Percentiles rank a stretch among this genome's conserved stretches.
These are phyloP conservation scores for Andrena fulva DNA, from an alignment of 2,888 invertebrate genomes.

Conservation along the genomic window DNA sequence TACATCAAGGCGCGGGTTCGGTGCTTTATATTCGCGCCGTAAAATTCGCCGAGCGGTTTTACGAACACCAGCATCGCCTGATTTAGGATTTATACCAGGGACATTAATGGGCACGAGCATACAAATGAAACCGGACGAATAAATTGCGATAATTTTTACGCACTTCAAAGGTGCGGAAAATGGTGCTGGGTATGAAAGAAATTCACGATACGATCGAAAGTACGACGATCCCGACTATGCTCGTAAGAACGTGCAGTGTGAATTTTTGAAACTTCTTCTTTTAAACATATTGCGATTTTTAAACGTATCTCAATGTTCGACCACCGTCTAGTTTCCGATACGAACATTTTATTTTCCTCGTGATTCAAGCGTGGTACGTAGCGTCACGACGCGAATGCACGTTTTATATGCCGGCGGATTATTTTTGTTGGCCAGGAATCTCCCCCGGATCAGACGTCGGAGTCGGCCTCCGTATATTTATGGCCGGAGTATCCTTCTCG, in stretches of 20 bases:
- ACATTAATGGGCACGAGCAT: conserved; percentile 69
- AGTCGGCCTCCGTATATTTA: conserved; percentile 82
- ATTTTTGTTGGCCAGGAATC: conserved; percentile 80
- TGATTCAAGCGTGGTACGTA: conserved; percentile 25
- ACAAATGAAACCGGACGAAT: conserved; percentile 77
- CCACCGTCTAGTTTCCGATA: not conserved
- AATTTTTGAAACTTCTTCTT: not conserved
- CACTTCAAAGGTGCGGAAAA: not conserved
- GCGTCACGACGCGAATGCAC: conserved; percentile 60
- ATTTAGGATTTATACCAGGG: conserved; percentile 79
- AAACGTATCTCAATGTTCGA: not conserved
- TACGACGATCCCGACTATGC: no score
- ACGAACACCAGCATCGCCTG: conserved; percentile 73
- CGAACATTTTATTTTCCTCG: conserved; percentile 29
- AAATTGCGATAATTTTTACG: conserved; percentile 66
- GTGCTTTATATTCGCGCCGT: conserved; percentile 69
- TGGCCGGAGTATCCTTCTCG: conserved; percentile 81
- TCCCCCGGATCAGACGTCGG: conserved; percentile 81
- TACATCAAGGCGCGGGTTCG: conserved; percentile 62
- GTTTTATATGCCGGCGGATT: conserved; percentile 70
- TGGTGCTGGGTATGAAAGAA: not conserved
- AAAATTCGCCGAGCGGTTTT: conserved; percentile 72
- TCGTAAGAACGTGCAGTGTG: no score
- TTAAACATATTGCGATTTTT: not conserved
- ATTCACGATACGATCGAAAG: not conserved